Conservation (phyloP, 2,113 vertebrate species). For the Callithrix jacchus region DNA sequence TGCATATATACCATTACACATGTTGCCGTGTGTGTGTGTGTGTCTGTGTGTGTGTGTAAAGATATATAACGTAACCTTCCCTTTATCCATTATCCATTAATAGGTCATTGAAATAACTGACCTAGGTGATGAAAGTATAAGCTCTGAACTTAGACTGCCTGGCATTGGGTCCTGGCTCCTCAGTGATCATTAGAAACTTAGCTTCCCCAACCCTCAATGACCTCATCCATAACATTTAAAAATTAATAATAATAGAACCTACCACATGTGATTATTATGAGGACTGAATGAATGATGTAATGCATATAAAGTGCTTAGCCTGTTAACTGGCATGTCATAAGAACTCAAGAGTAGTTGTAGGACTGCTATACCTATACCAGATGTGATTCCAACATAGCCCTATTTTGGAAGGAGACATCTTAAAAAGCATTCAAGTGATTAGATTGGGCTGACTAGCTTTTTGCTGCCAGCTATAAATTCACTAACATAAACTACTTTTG, state of each 20-base stretch:
- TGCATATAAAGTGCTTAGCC: background rate
- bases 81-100: background rate
- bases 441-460: background rate
- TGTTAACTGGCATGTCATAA: background rate
- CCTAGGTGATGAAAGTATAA: background rate
- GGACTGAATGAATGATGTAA: background rate
- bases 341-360: background rate
- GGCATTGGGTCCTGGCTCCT: background rate
- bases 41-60: background rate
- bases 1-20: background rate
- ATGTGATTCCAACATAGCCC: slow-evolving; percentile 5
- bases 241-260: background rate
- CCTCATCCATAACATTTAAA: background rate
- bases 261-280: background rate
- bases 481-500: slow-evolving; percentile 11
- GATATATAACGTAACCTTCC: background rate
- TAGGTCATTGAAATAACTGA: background rate
- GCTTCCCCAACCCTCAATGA: background rate
- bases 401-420: background rate
- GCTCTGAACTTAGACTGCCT: background rate
- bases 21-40: background rate
- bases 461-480: slow-evolving; percentile 39
- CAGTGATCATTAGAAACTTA: background rate
- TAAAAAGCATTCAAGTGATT: slow-evolving; percentile 20
- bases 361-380: background rate